Evolutionary conservation across 2,888 invertebrate species (phyloP), one percentile per base, ranked within the genome.

Genomic region (Asteroscopus sphinx): DNA sequence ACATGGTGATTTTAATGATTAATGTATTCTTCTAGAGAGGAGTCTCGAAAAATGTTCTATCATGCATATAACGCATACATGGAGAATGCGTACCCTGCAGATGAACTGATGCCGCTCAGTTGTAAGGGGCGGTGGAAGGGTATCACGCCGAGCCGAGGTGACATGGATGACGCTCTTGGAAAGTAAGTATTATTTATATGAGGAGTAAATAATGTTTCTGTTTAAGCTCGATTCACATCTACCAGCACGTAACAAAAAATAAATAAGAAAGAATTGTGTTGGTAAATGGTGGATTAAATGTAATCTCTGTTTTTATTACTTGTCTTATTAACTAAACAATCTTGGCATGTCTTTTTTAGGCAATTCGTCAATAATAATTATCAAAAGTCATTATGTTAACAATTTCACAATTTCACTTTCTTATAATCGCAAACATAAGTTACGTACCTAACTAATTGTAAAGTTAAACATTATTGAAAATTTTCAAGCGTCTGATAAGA

Each of bases 1-100:
- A n/a, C n/a, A n/a, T n/a, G n/a, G n/a, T n/a, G n/a, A 32, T 32
- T n/a, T 32, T 32, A 30, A 30, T 30, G 9, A 32, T 12, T 17
- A 11, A 17, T 39, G 0, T 9, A 26, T 33, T 26, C 0, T 63
- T 93, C 36, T 81, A 98, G 98, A 88, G 97, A 98, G 81, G 98
- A 99, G 92, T 96, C 98, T 11, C 95, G 98, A 55, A 97, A 98
- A 82, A 99, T 99, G 99, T 99, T 99, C 89, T 98, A 98, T 88
- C 99, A 99, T 95, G 99, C 98, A 3, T 99, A 99, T 86, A 95
- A 97, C 82, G 97, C 98, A 1, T 99, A 99, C 81, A 99, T 99
- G 98, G 97, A 97, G 79, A 97, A 99, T 95, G 99, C 99, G 11
- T 99, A 98, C 92, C 99, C 99, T 48, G 99, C 99, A 13, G 99